Conservation (phyloP, 2,888 invertebrate species). For the Doris montereyensis region DNA sequence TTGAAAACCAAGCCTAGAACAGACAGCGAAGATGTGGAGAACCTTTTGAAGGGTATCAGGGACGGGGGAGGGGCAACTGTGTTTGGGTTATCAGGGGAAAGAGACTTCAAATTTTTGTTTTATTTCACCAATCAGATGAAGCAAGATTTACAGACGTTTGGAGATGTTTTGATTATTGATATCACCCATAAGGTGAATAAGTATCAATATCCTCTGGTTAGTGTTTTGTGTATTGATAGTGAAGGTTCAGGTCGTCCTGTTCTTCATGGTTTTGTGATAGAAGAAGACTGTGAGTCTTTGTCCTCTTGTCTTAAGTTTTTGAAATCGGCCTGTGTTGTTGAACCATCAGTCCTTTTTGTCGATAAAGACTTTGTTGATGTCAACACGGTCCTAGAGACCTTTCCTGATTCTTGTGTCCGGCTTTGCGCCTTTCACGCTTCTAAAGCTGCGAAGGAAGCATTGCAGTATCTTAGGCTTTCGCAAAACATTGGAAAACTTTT, state of each 20-base stretch:
- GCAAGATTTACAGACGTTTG: not conserved
- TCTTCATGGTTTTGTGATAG: not conserved
- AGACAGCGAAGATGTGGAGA: not conserved
- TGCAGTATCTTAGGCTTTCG: not conserved
- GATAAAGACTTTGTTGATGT: not conserved
- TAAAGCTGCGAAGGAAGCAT: not conserved
- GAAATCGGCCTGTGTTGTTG: not conserved
- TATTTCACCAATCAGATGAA: not conserved
- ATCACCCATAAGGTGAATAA: not conserved
- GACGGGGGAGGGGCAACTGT: not conserved
- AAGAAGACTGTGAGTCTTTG: no score
- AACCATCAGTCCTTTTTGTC: not conserved
- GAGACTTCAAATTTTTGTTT: not conserved
- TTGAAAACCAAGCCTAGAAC: no score
- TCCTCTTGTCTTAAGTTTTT: not conserved
- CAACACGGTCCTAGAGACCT: not conserved
- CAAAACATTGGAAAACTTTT: no score
- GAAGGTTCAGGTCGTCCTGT: not conserved
- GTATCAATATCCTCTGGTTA: not conserved
- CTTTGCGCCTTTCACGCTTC: not conserved
- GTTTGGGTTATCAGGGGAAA: not conserved
- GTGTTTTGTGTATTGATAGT: not conserved
- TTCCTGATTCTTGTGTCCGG: not conserved
- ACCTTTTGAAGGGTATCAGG: not conserved
- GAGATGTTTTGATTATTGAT: not conserved